phyloP scores from a whole-genome alignment of 2,888 invertebrate species.

The Tachystola acroxantha region DNA sequence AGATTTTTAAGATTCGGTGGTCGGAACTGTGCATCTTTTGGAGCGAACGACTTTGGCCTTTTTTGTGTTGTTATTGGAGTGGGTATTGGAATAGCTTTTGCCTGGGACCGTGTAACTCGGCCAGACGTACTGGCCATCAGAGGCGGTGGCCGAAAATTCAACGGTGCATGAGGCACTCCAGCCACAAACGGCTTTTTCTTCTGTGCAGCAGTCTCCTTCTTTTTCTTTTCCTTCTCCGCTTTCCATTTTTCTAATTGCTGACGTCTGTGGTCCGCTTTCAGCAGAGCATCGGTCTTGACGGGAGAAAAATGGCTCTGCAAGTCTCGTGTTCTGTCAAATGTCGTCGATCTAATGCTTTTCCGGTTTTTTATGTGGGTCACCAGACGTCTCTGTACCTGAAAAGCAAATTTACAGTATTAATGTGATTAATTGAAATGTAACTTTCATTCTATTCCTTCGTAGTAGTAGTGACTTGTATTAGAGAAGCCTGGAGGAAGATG shows the following conservation, averaged over 20 bases:
- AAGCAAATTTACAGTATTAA: too few relatives aligned
- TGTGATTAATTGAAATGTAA: too few relatives aligned
- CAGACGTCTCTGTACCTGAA: slow-evolving; percentile 48
- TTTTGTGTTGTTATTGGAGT: slow-evolving; percentile 10
- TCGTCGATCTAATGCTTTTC: slow-evolving; percentile 42
- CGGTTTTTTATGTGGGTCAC: slow-evolving; percentile 40
- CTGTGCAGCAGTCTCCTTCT: slow-evolving; percentile 38
- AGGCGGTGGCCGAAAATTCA: slow-evolving; percentile 47
- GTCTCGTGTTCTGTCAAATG: slow-evolving; percentile 50
- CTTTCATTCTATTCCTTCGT: too few relatives aligned
- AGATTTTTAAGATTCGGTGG: slow-evolving; percentile 52
- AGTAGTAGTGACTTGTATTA: too few relatives aligned
- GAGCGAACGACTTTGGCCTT: slow-evolving; percentile 62
- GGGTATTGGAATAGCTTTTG: slow-evolving; percentile 20
- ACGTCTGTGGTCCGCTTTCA: slow-evolving; percentile 43
- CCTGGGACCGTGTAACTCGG: slow-evolving; percentile 54
- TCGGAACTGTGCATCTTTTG: slow-evolving; percentile 70
- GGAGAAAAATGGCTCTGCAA: slow-evolving; percentile 37
- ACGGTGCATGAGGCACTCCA: slow-evolving; percentile 41
- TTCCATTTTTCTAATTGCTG: slow-evolving; percentile 65
- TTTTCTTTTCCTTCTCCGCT: slow-evolving; percentile 55
- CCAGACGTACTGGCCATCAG: slow-evolving; percentile 47
- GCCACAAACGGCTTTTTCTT: slow-evolving; percentile 62
- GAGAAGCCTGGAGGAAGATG: too few relatives aligned
- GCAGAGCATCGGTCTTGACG: slow-evolving; percentile 18